Evolutionary conservation across 2,888 invertebrate genomes (phyloP).

Genomic region (Pterobdella sp.): DNA sequence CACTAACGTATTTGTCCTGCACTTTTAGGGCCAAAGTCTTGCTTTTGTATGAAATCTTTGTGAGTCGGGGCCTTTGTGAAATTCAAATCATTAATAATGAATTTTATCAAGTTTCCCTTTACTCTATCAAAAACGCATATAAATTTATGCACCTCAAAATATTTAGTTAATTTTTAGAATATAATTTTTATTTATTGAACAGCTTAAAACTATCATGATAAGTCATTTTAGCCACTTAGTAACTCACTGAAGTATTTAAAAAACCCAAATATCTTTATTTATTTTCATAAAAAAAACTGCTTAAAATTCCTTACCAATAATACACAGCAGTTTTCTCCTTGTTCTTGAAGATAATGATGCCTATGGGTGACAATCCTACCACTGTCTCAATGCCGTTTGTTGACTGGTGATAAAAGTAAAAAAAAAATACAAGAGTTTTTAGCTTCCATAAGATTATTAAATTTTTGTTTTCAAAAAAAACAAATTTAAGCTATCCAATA

Average conservation of each 20-base stretch:
- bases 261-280: too few species aligned
- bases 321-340: neutral
- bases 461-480: too few species aligned
- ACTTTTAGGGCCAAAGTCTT: conserved; percentile 4
- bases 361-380: conserved; percentile 3
- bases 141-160: neutral
- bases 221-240: too few species aligned
- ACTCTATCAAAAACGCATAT: too few species aligned
- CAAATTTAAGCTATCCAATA: too few species aligned
- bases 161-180: neutral
- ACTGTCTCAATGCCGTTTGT: neutral
- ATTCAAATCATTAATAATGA: neutral
- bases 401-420: neutral
- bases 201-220: too few species aligned
- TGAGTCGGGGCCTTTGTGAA: conserved; percentile 20
- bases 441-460: too few species aligned
- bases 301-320: neutral
- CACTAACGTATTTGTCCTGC: conserved; percentile 9
- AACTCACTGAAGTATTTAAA: too few species aligned
- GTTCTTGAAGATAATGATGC: conserved; percentile 11
- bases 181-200: neutral
- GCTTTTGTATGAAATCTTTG: conserved; percentile 20
- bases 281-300: too few species aligned
- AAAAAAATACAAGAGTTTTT: neutral
- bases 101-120: too few species aligned